A percentile compares a stretch with the other conserved stretches of the same genome.
Evolutionary conservation across 2,888 invertebrate genomes (phyloP).

Genomic region (Tetrapedia diversipes): DNA sequence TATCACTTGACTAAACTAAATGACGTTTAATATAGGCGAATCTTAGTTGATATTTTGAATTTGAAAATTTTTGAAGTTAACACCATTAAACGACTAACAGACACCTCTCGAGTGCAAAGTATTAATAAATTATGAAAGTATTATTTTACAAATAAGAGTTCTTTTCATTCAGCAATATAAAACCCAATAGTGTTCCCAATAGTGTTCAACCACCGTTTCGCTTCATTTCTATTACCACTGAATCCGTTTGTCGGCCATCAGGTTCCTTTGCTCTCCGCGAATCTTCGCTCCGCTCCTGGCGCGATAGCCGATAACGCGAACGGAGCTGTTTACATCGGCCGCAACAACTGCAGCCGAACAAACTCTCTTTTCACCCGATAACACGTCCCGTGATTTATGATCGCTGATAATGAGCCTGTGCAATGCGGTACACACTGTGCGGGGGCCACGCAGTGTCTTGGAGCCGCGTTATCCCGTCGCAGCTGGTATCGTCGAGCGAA

Average conservation of each 20-base stretch:
- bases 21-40: too few relatives aligned
- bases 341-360: conserved; percentile 60
- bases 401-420: conserved; percentile 62
- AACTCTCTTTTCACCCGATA: conserved; percentile 70
- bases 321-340: conserved; percentile 71
- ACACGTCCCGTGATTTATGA: conserved; percentile 71
- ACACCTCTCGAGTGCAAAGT: too few relatives aligned
- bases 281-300: background rate
- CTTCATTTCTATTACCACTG: background rate
- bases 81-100: too few relatives aligned
- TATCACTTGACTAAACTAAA: too few relatives aligned
- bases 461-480: conserved; percentile 17
- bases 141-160: too few relatives aligned
- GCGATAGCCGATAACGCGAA: conserved; percentile 45
- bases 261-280: conserved; percentile 2
- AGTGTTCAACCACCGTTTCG: background rate
- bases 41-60: too few relatives aligned
- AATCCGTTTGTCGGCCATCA: too few relatives aligned
- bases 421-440: conserved; percentile 24
- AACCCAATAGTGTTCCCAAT: too few relatives aligned
- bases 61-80: too few relatives aligned
- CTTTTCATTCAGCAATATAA: too few relatives aligned
- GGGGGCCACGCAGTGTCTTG: conserved; percentile 42
- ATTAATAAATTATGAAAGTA: too few relatives aligned
- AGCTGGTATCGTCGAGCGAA: conserved; percentile 32